Evolutionary conservation across 1,140 invertebrate species (phyloP).

Genomic region (Scaptodrosophila lebanonensis): DNA sequence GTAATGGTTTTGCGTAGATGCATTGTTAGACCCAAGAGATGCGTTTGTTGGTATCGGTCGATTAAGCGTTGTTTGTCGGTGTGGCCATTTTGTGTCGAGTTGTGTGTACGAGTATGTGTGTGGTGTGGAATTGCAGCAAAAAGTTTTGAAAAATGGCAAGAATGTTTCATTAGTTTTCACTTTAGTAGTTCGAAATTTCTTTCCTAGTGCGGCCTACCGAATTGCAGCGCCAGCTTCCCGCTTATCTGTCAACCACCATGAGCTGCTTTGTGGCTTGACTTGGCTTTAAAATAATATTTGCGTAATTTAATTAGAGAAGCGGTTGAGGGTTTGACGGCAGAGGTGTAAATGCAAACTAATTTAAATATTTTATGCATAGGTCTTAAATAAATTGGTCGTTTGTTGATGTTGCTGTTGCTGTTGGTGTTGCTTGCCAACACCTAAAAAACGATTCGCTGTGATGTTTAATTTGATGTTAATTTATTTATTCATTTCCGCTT

Average conservation of each 20-base stretch:
- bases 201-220: background rate
- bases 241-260: constrained; percentile 13
- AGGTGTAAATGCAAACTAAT: constrained; percentile 26
- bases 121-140: constrained; percentile 26
- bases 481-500: too few species aligned
- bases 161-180: constrained; percentile 62
- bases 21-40: constrained; percentile 3
- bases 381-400: constrained; percentile 4
- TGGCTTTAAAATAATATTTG: too few species aligned
- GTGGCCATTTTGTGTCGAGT: too few species aligned
- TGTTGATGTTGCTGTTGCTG: constrained; percentile 3
- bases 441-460: too few species aligned
- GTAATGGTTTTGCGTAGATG: constrained; percentile 24
- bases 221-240: background rate
- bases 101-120: too few species aligned
- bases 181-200: constrained; percentile 18
- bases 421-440: constrained; percentile 27
- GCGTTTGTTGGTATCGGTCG: too few species aligned
- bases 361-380: constrained; percentile 26
- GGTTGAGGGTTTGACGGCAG: too few species aligned
- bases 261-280: background rate
- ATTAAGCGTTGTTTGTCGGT: too few species aligned
- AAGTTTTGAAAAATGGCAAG: constrained; percentile 55
- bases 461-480: too few species aligned
- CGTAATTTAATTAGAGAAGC: too few species aligned